Base-by-base conservation (phyloP, 2,888 invertebrate species). In the Salticus scenicus region DNA sequence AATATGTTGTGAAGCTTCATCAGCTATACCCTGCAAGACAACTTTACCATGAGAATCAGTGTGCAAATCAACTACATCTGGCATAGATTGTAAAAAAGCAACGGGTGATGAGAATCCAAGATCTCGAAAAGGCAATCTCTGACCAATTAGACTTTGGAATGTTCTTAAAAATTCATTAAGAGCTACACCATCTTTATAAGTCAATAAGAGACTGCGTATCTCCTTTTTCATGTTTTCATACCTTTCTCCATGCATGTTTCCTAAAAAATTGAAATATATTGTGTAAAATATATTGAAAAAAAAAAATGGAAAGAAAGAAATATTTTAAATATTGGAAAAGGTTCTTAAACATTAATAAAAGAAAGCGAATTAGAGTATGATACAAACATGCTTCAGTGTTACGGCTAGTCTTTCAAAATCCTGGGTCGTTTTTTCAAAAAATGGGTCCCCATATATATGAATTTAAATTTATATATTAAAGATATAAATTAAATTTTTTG, bases 1-100 rank as follows among this genome's bases (percentile, higher is more conserved):
- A 27, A 84, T 84, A 17, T 84, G 83, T 41, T 77, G 37, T 27
- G 83, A 77, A 5, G n/a, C 37, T 63, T 84, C 67, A 76, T 84
- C 76, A 20, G 73, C 83, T 42, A 84, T 41, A 1, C 64, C 76
- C 41, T 2, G 24, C 5, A 84, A 57, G 42, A 20, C 17, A 17
- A 51, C 37, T 17, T 20, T 33, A 2, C 83, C 83, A 71, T 27
- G 30, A n/a, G 31, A 63, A 24, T 73, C 33, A 17, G 33, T 30
- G 31, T 41, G 28, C n/a, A 84, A 41, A 27, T 67, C 27, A 27
- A 84, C 73, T 4, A 78, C 77, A 69, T 84, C 77, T n/a, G 73
- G 51, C 20, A 84, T 64, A 30, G 77, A 72, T 12, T 69, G 33
- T 42, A 84, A 28, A 24, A 84, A 57, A 1, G 76, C 73, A 31